Evolutionary conservation across 2,888 invertebrate genomes (phyloP).

Genomic region (Crepidodera aurea): DNA sequence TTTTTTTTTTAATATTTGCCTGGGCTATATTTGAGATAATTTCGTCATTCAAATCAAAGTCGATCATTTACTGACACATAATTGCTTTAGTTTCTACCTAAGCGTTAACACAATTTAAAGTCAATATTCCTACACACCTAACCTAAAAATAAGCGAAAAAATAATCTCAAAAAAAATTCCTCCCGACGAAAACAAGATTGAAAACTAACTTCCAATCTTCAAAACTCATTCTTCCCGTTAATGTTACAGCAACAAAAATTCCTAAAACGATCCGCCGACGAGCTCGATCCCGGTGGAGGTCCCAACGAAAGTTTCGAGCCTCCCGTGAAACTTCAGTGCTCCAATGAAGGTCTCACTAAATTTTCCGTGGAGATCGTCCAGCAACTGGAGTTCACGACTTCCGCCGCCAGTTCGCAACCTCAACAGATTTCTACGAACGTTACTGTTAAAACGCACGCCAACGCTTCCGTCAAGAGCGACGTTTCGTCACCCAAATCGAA

Average conservation of each 20-base stretch:
- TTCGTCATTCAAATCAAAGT: slow-evolving; percentile 2
- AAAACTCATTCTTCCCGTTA: no score
- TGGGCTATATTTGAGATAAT: slow-evolving; percentile 1
- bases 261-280: slow-evolving; percentile 76
- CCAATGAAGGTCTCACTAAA: slow-evolving; percentile 69
- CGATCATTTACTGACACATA: background rate
- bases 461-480: slow-evolving; percentile 72
- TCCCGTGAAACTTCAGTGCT: slow-evolving; percentile 72
- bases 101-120: background rate
- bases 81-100: slow-evolving; percentile 4
- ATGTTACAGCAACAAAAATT: slow-evolving; percentile 82
- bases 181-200: background rate
- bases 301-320: slow-evolving; percentile 70
- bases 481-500: slow-evolving; percentile 65
- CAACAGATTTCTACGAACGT: slow-evolving; percentile 93
- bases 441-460: slow-evolving; percentile 83
- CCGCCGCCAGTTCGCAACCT: slow-evolving; percentile 85
- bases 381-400: slow-evolving; percentile 88
- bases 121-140: background rate
- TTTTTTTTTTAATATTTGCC: background rate
- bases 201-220: background rate
- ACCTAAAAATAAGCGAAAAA: background rate
- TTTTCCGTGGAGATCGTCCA: slow-evolving; percentile 94
- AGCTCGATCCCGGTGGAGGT: slow-evolving; percentile 64
- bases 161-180: background rate